Base-by-base conservation (phyloP, 2,797 vertebrate species). In the Hyperoplus lanceolatus region DNA sequence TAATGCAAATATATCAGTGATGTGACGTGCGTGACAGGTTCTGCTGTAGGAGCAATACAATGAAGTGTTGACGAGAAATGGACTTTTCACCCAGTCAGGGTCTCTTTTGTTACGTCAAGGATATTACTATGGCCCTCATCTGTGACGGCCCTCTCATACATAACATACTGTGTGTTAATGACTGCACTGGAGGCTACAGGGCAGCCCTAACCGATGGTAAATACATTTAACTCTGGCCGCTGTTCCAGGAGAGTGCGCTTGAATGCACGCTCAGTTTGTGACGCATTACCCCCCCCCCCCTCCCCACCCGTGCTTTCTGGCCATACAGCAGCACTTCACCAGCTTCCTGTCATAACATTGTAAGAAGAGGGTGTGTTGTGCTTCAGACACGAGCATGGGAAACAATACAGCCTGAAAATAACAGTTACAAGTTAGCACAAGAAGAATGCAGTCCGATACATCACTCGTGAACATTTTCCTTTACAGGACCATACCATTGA, bases 141-240 rank as follows among this genome's bases (percentile, higher is more conserved):
- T 45, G 49, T 69, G 53, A 49, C 39, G 0, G 55, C 36, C 36
- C 55, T 51, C 51, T 67, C 36, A 87, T 86, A 82, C 53, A 46
- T 72, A 89, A 88, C 60, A 57, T 38, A 12, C 5, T 64, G 54
- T 56, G 42, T 71, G 67, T 76, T 60, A 48, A 48, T 49, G 57
- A 79, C 62, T 46, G 38, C 50, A 59, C 6, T 63, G 61, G 79
- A 70, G 87, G 87, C 54, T 79, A 57, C 13, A 62, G 36, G 48
- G 50, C 18, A 66, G 18, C 16, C 53, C 8, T 63, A 16, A 53
- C 5, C 6, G 0, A 13, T 29, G 8, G 50, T 66, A 69, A 61
- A 79, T 60, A 57, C 6, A 71, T 48, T 8, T 63, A 38, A 36
- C 16, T 45, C 43, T 2, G 8, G 11, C 13, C 14, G 43, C 60